Evolutionary conservation across 2,797 vertebrate genomes (phyloP).

Genomic region (Coluber constrictor): DNA sequence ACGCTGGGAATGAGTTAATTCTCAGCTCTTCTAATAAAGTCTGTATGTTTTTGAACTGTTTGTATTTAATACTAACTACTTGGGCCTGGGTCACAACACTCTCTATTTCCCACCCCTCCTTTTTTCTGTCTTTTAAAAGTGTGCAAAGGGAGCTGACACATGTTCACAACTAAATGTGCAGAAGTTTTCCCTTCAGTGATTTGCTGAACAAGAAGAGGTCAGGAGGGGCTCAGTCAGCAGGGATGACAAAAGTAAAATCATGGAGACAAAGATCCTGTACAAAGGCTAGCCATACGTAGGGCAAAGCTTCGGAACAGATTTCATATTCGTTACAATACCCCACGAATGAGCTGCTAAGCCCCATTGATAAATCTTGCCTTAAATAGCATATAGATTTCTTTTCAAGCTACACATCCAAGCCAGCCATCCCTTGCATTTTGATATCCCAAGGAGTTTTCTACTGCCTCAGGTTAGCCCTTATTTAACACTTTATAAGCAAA

Average conservation of each 20-base stretch:
- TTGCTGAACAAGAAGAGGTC: neutral
- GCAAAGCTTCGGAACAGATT: neutral
- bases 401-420: neutral
- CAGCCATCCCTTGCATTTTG: neutral
- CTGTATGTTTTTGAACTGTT: too few relatives aligned
- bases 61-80: too few relatives aligned
- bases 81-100: too few relatives aligned
- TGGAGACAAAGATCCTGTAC: neutral
- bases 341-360: neutral
- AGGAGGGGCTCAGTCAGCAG: neutral
- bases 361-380: neutral
- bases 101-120: fast-evolving
- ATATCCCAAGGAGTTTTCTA: neutral
- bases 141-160: neutral
- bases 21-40: too few relatives aligned
- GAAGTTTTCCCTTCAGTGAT: neutral
- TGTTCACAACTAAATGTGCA: neutral
- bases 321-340: neutral
- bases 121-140: neutral
- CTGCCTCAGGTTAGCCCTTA: neutral
- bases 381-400: neutral
- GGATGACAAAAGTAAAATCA: neutral
- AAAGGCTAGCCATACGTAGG: neutral
- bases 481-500: neutral
- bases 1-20: too few relatives aligned